phyloP scores from a whole-genome alignment of 2,888 invertebrate species.

The Slavum lentiscoides region DNA sequence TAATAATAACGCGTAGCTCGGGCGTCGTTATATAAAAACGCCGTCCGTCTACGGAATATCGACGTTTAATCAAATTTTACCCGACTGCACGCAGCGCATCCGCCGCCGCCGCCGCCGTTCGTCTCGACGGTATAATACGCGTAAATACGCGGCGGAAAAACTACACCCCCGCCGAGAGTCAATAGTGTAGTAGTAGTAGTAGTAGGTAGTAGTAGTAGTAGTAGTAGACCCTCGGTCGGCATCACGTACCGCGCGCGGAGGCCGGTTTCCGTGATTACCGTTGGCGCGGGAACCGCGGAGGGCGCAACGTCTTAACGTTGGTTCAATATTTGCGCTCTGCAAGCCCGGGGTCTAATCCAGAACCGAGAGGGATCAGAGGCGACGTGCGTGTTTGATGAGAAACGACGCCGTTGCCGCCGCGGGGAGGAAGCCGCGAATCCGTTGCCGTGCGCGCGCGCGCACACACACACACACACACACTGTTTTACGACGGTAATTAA shows the following conservation, averaged over 20 bases:
- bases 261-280: slow-evolving; percentile 49
- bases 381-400: slow-evolving; percentile 53
- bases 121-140: too few species aligned
- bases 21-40: slow-evolving; percentile 27
- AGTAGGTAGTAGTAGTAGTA: too few species aligned
- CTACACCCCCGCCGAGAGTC: slow-evolving; percentile 34
- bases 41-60: neutral
- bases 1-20: neutral
- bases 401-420: neutral
- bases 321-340: slow-evolving; percentile 50
- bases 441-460: neutral
- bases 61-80: slow-evolving; percentile 34
- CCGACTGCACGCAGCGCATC: neutral
- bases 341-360: slow-evolving; percentile 50
- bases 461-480: neutral
- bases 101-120: neutral
- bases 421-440: slow-evolving; percentile 15
- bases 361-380: slow-evolving; percentile 31
- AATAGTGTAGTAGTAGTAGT: slow-evolving; percentile 45
- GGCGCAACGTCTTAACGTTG: slow-evolving; percentile 51
- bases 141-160: slow-evolving; percentile 21
- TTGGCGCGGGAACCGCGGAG: neutral
- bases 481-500: slow-evolving; percentile 52
- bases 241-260: slow-evolving; percentile 30
- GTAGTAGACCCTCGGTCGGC: slow-evolving; percentile 24